Evolutionary conservation across 2,888 invertebrate species (phyloP).

Genomic region (Ennomos quercinarius): DNA sequence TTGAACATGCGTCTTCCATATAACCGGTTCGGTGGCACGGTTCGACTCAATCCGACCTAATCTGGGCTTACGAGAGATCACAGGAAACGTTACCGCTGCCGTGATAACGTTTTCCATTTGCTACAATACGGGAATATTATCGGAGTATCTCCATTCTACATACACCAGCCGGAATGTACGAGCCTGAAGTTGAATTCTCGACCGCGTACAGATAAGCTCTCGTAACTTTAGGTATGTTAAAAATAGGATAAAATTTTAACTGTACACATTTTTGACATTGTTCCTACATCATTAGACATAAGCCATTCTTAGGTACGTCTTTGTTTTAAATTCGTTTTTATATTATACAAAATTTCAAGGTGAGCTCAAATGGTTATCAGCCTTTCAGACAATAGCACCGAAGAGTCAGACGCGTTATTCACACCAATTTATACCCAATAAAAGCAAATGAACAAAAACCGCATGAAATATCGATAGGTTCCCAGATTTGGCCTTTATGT

Average conservation of each 20-base stretch:
- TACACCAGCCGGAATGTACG: conserved; percentile 27
- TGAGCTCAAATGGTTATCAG: conserved; percentile 3
- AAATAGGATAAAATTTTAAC: neutral
- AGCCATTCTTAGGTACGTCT: too few species aligned
- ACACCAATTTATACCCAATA: conserved; percentile 43
- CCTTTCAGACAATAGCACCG: conserved; percentile 26
- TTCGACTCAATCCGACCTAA: conserved; percentile 70
- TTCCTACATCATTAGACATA: neutral
- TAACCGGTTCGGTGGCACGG: conserved; percentile 55
- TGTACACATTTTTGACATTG: neutral
- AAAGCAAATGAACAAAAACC: conserved; percentile 45
- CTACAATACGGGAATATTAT: conserved; percentile 47
- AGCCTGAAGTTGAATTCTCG: conserved; percentile 25
- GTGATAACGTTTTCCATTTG: conserved; percentile 67
- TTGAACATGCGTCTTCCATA: conserved; percentile 55
- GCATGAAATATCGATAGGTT: conserved; percentile 41
- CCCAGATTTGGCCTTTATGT: conserved; percentile 41
- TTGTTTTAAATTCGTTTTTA: too few species aligned
- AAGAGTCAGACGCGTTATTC: conserved; percentile 35
- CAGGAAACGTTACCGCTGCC: conserved; percentile 67
- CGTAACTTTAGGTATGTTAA: conserved; percentile 14
- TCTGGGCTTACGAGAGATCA: conserved; percentile 76
- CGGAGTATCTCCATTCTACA: conserved; percentile 42
- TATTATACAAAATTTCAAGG: neutral
- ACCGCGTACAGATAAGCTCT: conserved; percentile 23